Evolutionary conservation across 2,797 vertebrate species (phyloP).

Genomic region (Melanotaenia trifasciata): DNA sequence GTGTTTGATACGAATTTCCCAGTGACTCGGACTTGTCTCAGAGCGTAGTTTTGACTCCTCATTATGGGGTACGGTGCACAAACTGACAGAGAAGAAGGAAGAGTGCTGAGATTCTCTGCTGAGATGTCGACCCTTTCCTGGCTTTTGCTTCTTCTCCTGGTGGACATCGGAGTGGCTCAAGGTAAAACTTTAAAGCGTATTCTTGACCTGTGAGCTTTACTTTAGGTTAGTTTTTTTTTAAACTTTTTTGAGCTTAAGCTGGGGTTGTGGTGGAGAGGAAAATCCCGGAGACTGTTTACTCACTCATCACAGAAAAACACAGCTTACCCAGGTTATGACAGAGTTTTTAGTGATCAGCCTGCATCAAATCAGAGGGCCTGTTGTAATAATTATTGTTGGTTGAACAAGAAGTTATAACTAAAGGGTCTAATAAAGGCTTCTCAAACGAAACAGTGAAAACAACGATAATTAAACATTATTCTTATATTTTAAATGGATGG

Average conservation of each 20-base stretch:
- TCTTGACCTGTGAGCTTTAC: slow-evolving; percentile 39
- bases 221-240: neutral
- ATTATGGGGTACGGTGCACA: slow-evolving; percentile 86
- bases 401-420: neutral
- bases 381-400: neutral
- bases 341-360: neutral
- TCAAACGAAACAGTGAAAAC: neutral
- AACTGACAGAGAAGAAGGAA: slow-evolving; percentile 81
- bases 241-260: slow-evolving; percentile 18
- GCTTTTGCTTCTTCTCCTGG: slow-evolving; percentile 85
- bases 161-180: slow-evolving; percentile 86
- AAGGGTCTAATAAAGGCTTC: neutral
- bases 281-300: slow-evolving; percentile 6
- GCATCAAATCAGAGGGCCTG: slow-evolving; percentile 1
- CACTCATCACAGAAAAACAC: neutral
- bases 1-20: slow-evolving; percentile 42
- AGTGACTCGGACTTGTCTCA: slow-evolving; percentile 71
- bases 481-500: neutral
- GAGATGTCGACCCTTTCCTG: slow-evolving; percentile 85
- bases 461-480: neutral
- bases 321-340: neutral
- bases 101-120: slow-evolving; percentile 82
- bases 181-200: slow-evolving; percentile 79
- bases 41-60: slow-evolving; percentile 74
- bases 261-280: neutral